phyloP scores from a whole-genome alignment of 37 sponge, comb jelly and placozoan genomes.

The Tethya wilhelma region DNA sequence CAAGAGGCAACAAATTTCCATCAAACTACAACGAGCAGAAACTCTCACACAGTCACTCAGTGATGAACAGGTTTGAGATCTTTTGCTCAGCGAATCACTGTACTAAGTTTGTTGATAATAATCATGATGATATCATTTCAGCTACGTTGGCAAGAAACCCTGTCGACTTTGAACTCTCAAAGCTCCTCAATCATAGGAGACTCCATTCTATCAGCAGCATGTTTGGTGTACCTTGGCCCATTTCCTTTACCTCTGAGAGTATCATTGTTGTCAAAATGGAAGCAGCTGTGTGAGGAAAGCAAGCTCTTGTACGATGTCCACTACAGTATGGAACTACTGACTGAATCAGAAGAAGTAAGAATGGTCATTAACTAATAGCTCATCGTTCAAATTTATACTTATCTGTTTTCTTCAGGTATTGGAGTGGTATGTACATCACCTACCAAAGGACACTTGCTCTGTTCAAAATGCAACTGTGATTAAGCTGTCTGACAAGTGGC shows the following conservation, averaged over 20 bases:
- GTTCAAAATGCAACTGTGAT: constrained; percentile 59
- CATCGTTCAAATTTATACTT: too few relatives aligned
- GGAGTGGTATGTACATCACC: constrained; percentile 66
- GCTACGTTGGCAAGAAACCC: constrained; percentile 56
- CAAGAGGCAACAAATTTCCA: constrained; percentile 23
- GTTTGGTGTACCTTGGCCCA: constrained; percentile 61
- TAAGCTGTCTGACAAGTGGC: constrained; percentile 51
- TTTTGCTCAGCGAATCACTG: background rate
- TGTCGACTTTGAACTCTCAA: constrained; percentile 32
- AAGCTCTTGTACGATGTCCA: constrained; percentile 23
- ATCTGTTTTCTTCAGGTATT: constrained; percentile 41
- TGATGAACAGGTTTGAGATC: constrained; percentile 21
- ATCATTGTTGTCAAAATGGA: constrained; percentile 57
- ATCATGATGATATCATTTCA: constrained; percentile 10
- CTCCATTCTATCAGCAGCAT: constrained; percentile 53
- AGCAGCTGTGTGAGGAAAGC: constrained; percentile 46
- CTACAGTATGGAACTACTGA: constrained; percentile 7
- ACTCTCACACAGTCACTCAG: constrained; percentile 19
- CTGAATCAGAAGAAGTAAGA: constrained; percentile 14
- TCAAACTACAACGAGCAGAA: constrained; percentile 21
- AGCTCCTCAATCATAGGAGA: constrained; percentile 57
- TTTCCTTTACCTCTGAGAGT: constrained; percentile 53
- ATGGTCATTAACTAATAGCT: too few relatives aligned
- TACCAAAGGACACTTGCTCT: constrained; percentile 65
- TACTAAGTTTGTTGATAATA: background rate